phyloP scores from a whole-genome alignment of 2,113 vertebrate species.

The Paedocypris sp. region DNA sequence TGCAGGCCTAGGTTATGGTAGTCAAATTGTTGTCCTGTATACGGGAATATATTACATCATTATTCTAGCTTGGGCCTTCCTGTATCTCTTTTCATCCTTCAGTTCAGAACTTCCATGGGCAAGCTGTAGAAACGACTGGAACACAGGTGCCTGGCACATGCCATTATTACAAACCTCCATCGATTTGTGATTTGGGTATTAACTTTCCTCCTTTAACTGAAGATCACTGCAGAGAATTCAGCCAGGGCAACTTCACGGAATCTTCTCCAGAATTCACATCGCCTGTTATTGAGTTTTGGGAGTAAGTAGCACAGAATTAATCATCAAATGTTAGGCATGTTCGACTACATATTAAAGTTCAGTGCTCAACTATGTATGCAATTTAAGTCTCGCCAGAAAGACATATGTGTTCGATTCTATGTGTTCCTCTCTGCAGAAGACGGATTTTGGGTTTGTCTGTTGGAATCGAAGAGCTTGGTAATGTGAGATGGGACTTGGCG shows the following conservation, averaged over 20 bases:
- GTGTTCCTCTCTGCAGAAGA: constrained; percentile 55
- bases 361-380: no score
- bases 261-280: constrained; percentile 55
- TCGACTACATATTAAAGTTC: no score
- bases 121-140: constrained; percentile 80
- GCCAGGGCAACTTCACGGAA: constrained; percentile 44
- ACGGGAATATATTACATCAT: constrained; percentile 74
- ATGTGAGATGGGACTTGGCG: constrained; percentile 65
- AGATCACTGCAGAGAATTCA: constrained; percentile 65
- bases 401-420: not conserved
- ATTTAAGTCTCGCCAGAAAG: not conserved
- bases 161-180: not conserved
- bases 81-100: constrained; percentile 88
- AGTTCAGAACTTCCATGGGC: constrained; percentile 78
- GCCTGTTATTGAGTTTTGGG: constrained; percentile 87
- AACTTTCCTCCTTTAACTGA: not conserved
- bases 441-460: constrained; percentile 74
- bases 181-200: not conserved
- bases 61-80: constrained; percentile 87
- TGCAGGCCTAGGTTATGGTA: constrained; percentile 59
- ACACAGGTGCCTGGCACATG: constrained; percentile 65
- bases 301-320: constrained; percentile 61
- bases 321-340: no score
- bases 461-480: constrained; percentile 76
- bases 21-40: constrained; percentile 60